These are phyloP conservation scores for Eugnorisma glareosa DNA, from an alignment of 2,888 invertebrate genomes.

Conservation along the genomic window DNA sequence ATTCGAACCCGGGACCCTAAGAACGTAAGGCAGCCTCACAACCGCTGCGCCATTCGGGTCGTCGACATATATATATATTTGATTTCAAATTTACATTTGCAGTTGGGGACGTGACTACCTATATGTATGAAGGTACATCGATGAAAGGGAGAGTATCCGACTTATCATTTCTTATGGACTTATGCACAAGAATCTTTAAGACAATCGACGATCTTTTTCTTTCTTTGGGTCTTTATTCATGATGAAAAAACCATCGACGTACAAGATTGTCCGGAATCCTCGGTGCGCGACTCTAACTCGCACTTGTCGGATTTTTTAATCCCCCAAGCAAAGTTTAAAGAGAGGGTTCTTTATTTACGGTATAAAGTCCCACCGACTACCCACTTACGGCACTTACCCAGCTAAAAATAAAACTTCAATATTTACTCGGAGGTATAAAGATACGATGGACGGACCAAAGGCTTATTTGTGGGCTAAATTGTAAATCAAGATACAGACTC, in stretches of 20 bases:
- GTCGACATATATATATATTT: too few species aligned
- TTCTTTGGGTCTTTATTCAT: not conserved
- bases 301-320: not conserved
- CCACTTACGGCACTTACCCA: not conserved
- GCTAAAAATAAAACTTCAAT: conserved; percentile 11
- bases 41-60: too few species aligned
- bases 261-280: not conserved
- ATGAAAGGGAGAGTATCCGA: not conserved
- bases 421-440: conserved; percentile 12
- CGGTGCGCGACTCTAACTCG: not conserved
- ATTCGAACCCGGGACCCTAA: too few species aligned
- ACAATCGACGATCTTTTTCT: too few species aligned
- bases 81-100: too few species aligned
- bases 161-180: not conserved
- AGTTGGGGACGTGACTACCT: too few species aligned
- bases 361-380: not conserved
- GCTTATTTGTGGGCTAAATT: not conserved
- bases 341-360: conserved; percentile 9
- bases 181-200: not conserved
- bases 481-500: not conserved
- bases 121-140: too few species aligned
- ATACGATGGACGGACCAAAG: not conserved
- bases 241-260: not conserved
- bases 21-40: too few species aligned
- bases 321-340: not conserved